These are phyloP conservation scores for Hypercompe scribonia DNA, from an alignment of 2,888 invertebrate genomes.

Conservation along the genomic window DNA sequence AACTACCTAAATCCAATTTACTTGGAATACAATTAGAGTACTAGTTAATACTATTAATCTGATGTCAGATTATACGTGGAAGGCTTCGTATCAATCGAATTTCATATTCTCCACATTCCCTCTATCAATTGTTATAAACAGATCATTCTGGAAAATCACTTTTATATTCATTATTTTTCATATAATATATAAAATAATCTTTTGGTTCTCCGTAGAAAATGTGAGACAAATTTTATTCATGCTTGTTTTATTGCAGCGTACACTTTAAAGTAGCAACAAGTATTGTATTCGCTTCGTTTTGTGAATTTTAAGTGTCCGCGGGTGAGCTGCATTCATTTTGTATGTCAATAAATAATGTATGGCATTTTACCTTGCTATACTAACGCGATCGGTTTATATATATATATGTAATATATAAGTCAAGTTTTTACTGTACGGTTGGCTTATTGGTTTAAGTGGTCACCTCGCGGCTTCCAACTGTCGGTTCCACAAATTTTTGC, in stretches of 20 bases:
- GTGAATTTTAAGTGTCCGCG: background rate
- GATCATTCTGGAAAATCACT: constrained; percentile 23
- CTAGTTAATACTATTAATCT: constrained; percentile 56
- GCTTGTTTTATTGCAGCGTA: background rate
- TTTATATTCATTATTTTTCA: constrained; percentile 16
- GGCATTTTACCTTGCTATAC: background rate
- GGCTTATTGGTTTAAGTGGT: no score
- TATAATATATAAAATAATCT: background rate
- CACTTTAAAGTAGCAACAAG: constrained; percentile 1
- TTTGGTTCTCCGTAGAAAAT: background rate
- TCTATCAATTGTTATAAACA: constrained; percentile 33
- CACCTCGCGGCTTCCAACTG: no score
- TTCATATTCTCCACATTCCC: constrained; percentile 34
- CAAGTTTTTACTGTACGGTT: background rate
- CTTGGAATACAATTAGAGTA: constrained; percentile 49
- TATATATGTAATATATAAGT: background rate
- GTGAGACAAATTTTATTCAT: constrained; percentile 1
- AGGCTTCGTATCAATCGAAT: constrained; percentile 53
- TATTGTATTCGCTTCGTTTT: constrained; percentile 5
- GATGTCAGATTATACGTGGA: constrained; percentile 51
- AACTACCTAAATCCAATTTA: constrained; percentile 58
- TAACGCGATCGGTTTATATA: background rate
- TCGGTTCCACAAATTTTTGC: background rate
- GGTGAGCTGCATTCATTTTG: background rate
- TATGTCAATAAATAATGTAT: background rate